Evolutionary conservation across 2,113 vertebrate genomes (phyloP), one percentile per base, ranked within the genome.

Genomic region (Phylloscopus whistleri): DNA sequence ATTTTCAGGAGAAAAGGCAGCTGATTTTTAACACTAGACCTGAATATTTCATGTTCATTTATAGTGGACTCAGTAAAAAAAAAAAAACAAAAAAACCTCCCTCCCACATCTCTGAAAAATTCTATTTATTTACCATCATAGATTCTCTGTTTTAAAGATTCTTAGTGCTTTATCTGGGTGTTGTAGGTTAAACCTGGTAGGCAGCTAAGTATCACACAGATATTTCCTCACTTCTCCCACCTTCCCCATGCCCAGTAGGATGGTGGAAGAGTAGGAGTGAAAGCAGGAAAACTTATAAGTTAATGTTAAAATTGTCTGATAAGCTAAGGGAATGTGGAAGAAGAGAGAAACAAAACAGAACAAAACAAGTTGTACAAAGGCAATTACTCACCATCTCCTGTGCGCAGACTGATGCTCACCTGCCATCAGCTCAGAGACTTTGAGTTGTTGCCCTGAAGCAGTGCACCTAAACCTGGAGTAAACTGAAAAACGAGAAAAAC

Each of bases 201-300:
- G 22, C 39, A 74, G 22, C 9, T 74, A 72, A 60, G 41, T 44
- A 90, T 46, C 35, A 44, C 8, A 30, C 4, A 68, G 24, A 18
- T 16, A 35, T 24, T 90, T 85, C 8, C 9, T 82, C 10, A 13
- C 9, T 72, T 3, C 7, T 18, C 6, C 16, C 14, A 28, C 18
- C 4, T 9, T 46, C 11, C 1, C 6, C 6, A 37, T 3, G 1
- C 7, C 21, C 11, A 26, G 23, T 8, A 81, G 23, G 9, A 28
- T 27, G 10, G 18, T 19, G 12, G 12, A 78, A 66, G 33, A 55
- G 7, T 6, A 83, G 43, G 17, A 66, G 2, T 77, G 35, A 74
- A 78, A 74, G 5, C 2, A 66, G 58, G 22, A 87, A 77, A 85
- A 39, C 14, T 26, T 41, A 12, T 52, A 23, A 8, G 5, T 52